Conservation (phyloP, 2,888 invertebrate species). For the Spodoptera exigua region DNA sequence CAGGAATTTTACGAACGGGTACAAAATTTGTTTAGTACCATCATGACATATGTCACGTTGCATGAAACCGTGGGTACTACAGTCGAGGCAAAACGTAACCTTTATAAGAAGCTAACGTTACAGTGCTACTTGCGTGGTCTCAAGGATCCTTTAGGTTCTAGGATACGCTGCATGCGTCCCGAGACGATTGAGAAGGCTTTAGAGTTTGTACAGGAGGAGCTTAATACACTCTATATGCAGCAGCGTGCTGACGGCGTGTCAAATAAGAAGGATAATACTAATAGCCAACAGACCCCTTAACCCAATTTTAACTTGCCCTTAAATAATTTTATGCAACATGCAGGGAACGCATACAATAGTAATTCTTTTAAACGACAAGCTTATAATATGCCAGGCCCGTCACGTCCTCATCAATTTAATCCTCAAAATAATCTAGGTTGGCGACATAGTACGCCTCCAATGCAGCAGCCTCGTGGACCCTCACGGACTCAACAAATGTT, state of each 20-base stretch:
- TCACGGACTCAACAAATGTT: constrained; percentile 48
- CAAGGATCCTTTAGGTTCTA: constrained; percentile 49
- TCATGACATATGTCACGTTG: constrained; percentile 48
- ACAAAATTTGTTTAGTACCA: constrained; percentile 53
- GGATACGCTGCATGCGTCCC: constrained; percentile 58
- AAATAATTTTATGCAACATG: too few relatives aligned
- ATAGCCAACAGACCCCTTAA: not conserved
- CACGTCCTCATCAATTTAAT: too few relatives aligned
- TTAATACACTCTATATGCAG: constrained; percentile 51
- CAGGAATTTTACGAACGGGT: constrained; percentile 55
- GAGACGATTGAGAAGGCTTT: constrained; percentile 50
- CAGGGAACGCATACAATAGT: not conserved
- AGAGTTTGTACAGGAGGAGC: constrained; percentile 53
- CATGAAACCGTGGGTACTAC: constrained; percentile 47
- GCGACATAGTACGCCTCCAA: not conserved
- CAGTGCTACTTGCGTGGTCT: constrained; percentile 53
- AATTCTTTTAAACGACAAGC: not conserved
- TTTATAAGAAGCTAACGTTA: constrained; percentile 52
- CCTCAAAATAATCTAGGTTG: too few relatives aligned
- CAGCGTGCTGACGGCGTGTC: constrained; percentile 22
- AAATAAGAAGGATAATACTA: not conserved
- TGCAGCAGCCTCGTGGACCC: constrained; percentile 14
- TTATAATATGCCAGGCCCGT: constrained; percentile 16
- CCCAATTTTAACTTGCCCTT: too few relatives aligned
- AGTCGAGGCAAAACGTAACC: constrained; percentile 37